A percentile compares a stretch with the other conserved stretches of the same genome.
These are phyloP conservation scores for Tichodroma muraria DNA, from an alignment of 2,113 vertebrate genomes.

Conservation along the genomic window DNA sequence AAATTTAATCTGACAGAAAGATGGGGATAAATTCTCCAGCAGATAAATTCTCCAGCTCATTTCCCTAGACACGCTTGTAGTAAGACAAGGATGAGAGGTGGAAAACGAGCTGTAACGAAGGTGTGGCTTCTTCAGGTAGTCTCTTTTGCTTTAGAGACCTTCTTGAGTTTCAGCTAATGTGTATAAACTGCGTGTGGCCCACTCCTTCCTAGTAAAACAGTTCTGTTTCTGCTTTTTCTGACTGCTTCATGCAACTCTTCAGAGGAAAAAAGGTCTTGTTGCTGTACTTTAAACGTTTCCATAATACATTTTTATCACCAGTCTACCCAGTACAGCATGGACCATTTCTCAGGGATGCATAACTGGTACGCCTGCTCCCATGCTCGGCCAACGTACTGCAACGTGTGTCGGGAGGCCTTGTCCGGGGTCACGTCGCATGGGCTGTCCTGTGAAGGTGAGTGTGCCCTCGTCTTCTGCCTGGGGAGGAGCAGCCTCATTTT, in stretches of 20 bases:
- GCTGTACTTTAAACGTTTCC: not conserved
- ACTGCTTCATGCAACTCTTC: not conserved
- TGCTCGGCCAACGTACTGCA: conserved; percentile 93
- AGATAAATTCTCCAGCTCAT: not conserved
- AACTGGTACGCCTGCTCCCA: conserved; percentile 99
- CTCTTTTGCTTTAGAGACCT: not conserved
- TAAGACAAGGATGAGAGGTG: not conserved
- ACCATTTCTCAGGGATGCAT: conserved; percentile 98
- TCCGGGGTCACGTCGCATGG: conserved; percentile 94
- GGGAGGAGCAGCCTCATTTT: not conserved
- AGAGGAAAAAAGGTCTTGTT: not conserved
- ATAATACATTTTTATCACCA: conserved; percentile 44
- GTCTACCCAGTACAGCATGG: conserved; percentile 98
- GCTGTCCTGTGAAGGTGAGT: conserved; percentile 92
- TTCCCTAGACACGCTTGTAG: not conserved
- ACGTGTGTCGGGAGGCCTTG: conserved; percentile 91
- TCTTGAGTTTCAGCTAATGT: not conserved
- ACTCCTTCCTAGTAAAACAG: not conserved
- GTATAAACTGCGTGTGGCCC: not conserved
- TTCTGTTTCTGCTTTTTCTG: not conserved
- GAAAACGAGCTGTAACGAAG: not conserved
- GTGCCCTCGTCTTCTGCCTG: not conserved
- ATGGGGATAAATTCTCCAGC: not conserved
- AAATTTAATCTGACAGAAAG: not conserved
- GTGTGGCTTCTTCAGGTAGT: not conserved